Evolutionary conservation across 1,140 invertebrate species (phyloP).

Genomic region (Drosophila asahinai): DNA sequence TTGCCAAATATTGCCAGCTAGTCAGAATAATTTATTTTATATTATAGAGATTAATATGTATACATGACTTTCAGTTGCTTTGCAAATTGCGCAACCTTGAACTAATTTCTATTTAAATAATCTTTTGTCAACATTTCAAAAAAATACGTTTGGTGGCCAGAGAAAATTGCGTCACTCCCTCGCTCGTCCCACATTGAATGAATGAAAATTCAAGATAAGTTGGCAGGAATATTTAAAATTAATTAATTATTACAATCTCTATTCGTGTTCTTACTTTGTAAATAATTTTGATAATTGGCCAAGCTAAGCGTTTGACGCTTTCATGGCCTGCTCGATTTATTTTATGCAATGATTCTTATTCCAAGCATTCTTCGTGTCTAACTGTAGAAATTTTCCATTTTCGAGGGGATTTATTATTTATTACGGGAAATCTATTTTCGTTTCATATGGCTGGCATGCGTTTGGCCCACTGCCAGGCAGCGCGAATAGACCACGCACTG

Average conservation of each 20-base stretch:
- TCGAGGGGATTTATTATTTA: slow-evolving; percentile 60
- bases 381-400: slow-evolving; percentile 68
- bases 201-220: slow-evolving; percentile 31
- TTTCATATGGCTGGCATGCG: slow-evolving; percentile 57
- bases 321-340: slow-evolving; percentile 54
- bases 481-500: slow-evolving; percentile 60
- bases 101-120: slow-evolving; percentile 83
- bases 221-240: slow-evolving; percentile 23
- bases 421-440: slow-evolving; percentile 72
- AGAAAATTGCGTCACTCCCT: slow-evolving; percentile 68
- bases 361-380: slow-evolving; percentile 41
- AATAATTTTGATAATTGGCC: slow-evolving; percentile 54
- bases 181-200: slow-evolving; percentile 17
- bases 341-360: slow-evolving; percentile 60
- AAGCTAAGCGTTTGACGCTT: slow-evolving; percentile 18
- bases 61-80: slow-evolving; percentile 56
- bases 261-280: slow-evolving; percentile 42
- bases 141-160: slow-evolving; percentile 12
- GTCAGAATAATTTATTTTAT: slow-evolving; percentile 29
- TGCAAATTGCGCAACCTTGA: slow-evolving; percentile 79
- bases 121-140: slow-evolving; percentile 60
- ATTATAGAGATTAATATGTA: slow-evolving; percentile 34
- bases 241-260: slow-evolving; percentile 33
- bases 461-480: slow-evolving; percentile 63
- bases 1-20: slow-evolving; percentile 12